Evolutionary conservation across 2,113 vertebrate species (phyloP), one percentile per base, ranked within the genome.

Genomic region (Gadus macrocephalus): DNA sequence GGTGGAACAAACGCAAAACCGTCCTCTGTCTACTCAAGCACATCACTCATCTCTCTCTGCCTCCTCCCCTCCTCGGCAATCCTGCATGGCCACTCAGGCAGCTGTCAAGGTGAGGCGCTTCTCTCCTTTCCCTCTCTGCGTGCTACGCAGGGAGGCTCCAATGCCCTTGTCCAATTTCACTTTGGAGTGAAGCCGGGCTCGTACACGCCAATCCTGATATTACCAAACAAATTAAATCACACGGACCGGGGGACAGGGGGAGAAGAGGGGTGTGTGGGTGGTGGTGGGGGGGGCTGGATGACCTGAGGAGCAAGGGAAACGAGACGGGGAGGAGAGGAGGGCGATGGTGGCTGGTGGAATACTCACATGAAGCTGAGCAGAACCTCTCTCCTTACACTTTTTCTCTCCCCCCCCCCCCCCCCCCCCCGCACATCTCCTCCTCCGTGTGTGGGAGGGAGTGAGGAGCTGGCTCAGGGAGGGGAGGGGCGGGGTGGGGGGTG

Each of bases 121-220:
- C 31, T 35, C 31, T 35, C 5, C 4, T 35, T 35, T 35, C 31
- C 31, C 6, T 35, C 4, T 35, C 31, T 35, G 31, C 5, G 31
- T 91, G 89, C 90, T 88, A 92, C 91, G 90, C 85, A 87, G 85
- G 84, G 85, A 90, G 87, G 90, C 91, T 91, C 91, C 90, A 91
- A 87, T 91, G 90, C 91, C 89, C 91, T 89, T 88, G 89, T 92
- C 88, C 91, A 92, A 92, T 92, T 92, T 92, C 89, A 91, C 91
- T 92, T 91, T 91, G 89, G 84, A 90, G 88, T 87, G 90, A 91
- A 89, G 89, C 88, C 89, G 84, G 88, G 88, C 89, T 87, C 31
- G 86, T 90, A 92, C 87, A 88, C 82, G 91, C 88, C 91, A 91
- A 90, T 92, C 90, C 89, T 91, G 85, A 92, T 92, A 91, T 91